Conservation (phyloP, 2,797 vertebrate species). For the Cottoperca gobio region DNA sequence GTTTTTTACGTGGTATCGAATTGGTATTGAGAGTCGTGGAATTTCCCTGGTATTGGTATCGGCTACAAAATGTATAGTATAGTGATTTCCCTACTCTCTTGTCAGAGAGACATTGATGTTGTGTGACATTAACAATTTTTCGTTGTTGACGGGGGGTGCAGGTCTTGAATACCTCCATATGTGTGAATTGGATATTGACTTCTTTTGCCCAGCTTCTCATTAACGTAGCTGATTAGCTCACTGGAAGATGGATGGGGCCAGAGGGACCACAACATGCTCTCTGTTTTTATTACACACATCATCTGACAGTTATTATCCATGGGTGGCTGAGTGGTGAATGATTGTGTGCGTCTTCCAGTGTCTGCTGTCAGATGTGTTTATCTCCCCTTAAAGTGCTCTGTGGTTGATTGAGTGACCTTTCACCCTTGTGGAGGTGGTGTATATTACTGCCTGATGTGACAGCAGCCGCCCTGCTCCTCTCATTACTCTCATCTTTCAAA, state of each 20-base stretch:
- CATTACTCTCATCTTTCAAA: conserved; percentile 37
- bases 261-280: conserved; percentile 64
- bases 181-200: conserved; percentile 45
- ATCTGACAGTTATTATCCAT: conserved; percentile 79
- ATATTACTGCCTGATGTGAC: conserved; percentile 62
- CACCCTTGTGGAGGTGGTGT: conserved; percentile 59
- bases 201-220: conserved; percentile 64
- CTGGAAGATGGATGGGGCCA: conserved; percentile 66
- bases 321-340: conserved; percentile 73
- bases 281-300: conserved; percentile 77
- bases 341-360: conserved; percentile 54
- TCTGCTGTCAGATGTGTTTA: conserved; percentile 76
- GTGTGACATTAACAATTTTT: no score
- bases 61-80: no score
- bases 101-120: no score
- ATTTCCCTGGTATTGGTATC: no score
- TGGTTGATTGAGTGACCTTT: conserved; percentile 74
- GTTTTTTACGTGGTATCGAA: no score
- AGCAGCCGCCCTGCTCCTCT: conserved; percentile 34
- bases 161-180: no score
- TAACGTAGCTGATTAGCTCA: conserved; percentile 73
- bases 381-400: conserved; percentile 60
- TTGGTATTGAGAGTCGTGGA: no score
- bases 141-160: no score
- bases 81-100: no score